Base-by-base conservation (phyloP, 2,797 vertebrate genomes). In the Phyllotis vaccarum region DNA sequence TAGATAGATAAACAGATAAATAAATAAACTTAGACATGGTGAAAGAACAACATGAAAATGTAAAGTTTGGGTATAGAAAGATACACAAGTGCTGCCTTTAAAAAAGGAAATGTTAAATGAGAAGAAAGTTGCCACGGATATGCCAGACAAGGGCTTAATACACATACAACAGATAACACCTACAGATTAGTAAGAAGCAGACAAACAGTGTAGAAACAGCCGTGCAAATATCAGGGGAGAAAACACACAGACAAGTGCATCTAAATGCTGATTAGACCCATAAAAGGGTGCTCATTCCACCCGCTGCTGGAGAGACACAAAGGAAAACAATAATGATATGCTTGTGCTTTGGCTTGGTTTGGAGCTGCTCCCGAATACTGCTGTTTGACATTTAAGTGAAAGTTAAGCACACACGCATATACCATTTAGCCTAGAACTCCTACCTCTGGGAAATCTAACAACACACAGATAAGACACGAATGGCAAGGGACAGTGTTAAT, bases 101-200 rank as follows among this genome's bases (percentile, higher is more conserved):
- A 95, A 94, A 92, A 88, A 22, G 16, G 43, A 88, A 94, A 86
- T 89, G 2, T 31, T 85, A 64, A 31, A 49, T 83, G 58, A 85
- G n/a, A 86, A 81, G 29, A 5, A 90, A 85, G 72, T 22, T 40
- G 14, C 40, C 54, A 81, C n/a, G 21, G 68, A 37, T 88, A 46
- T 68, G 17, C 87, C 49, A 86, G 49, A 43, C 82, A 81, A 92
- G 21, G 68, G n/a, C 22, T 64, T 95, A 92, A 66, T 86, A 58
- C 76, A 13, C 34, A 17, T 66, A 52, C 92, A 81, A 93, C 64
- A 54, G 85, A 80, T 56, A 91, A 92, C 27, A 83, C 60, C 49
- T 64, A 85, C 10, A 94, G 79, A 90, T 82, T 87, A 95, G 86
- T 80, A 91, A 88, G 74, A 92, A 93, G 92, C 87, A 91, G 43